Evolutionary conservation across 2,113 vertebrate species (phyloP), one percentile per base, ranked within the genome.

Genomic region (Danionella cerebrum): DNA sequence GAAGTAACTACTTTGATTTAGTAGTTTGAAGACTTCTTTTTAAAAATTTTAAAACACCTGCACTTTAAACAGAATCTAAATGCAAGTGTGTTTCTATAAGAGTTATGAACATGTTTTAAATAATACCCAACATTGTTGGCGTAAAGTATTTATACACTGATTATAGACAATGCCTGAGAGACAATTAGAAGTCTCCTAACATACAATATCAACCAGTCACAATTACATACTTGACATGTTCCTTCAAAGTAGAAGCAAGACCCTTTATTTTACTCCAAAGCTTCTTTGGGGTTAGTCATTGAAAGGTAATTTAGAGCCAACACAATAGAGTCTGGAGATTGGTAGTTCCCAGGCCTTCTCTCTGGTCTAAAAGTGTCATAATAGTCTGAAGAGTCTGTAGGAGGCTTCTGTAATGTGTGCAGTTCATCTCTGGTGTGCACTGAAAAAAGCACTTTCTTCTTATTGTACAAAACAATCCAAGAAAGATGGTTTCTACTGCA

Each of bases 261-360:
- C 11, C 41, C 29, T 27, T 12, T 69, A 35, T 64, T 45, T n/a
- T 14, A 35, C 35, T 36, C 35, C 14, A 8, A 57, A 44, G 42
- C 50, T 55, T 47, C 10, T 38, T 22, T 62, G 21, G 33, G 58
- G 53, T 70, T 74, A 41, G 41, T 58, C 60, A 62, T 75, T 80
- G 72, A 74, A 75, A 76, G 38, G 79, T 77, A 79, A 84, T 83
- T 72, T 74, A 68, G 70, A 67, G 69, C n/a, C n/a, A n/a, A 57
- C 75, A 74, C 75, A 82, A 76, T 68, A 76, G 76, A 47, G 64
- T 55, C 36, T 75, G 64, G 36, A 69, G 76, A 59, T 81, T 75
- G 67, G 73, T 75, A 78, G 80, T 82, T 68, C 69, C 83, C 70
- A 68, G 66, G 24, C 52, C 53, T 36, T 42, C 22, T 53, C 76